These are phyloP conservation scores for Cryptotis parvus DNA, from an alignment of 2,113 vertebrate genomes.

Conservation along the genomic window DNA sequence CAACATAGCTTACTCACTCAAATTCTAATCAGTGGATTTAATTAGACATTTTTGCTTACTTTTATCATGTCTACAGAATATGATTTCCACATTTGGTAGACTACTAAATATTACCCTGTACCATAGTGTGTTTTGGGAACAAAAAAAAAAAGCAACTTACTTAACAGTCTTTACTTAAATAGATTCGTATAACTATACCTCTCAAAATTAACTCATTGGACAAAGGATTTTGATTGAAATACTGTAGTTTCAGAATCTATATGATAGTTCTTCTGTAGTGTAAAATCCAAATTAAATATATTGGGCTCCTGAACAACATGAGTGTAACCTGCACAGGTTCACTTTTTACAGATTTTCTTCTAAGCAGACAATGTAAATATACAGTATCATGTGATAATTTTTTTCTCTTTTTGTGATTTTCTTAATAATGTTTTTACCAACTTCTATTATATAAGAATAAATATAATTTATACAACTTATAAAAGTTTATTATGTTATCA, in stretches of 20 bases:
- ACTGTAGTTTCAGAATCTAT: conserved; percentile 21
- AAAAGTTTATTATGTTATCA: no score
- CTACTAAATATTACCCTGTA: conserved; percentile 40
- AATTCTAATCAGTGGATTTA: conserved; percentile 25
- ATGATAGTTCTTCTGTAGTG: not conserved
- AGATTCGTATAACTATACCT: not conserved
- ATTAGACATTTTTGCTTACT: conserved; percentile 43
- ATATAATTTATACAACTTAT: not conserved
- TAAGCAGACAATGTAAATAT: not conserved
- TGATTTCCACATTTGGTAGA: conserved; percentile 30
- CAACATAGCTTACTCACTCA: not conserved
- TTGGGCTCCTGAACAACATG: not conserved
- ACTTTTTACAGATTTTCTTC: not conserved
- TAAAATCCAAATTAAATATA: conserved; percentile 39
- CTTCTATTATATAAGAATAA: not conserved
- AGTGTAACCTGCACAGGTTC: not conserved
- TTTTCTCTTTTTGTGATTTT: not conserved
- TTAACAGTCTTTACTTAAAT: conserved; percentile 56
- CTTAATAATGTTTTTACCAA: not conserved
- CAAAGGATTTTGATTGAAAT: conserved; percentile 1
- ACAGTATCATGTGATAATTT: not conserved
- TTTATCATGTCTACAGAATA: conserved; percentile 25
- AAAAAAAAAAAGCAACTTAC: no score
- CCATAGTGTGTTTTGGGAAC: not conserved
- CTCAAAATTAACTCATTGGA: conserved; percentile 45